phyloP scores from a whole-genome alignment of 2,797 vertebrate species.

The Anniella stebbinsi region DNA sequence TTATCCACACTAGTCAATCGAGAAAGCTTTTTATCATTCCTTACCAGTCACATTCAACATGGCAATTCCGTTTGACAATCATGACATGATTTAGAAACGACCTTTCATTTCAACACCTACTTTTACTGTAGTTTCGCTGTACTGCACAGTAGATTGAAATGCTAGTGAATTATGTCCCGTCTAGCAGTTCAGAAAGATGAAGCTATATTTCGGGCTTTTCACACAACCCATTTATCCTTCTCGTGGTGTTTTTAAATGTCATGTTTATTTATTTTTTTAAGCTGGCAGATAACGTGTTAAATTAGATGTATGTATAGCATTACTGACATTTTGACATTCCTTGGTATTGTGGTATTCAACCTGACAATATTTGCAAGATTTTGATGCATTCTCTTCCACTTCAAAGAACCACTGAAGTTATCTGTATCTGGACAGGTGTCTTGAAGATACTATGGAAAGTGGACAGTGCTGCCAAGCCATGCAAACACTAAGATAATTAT shows the following conservation, averaged over 20 bases:
- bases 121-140: conserved; percentile 20
- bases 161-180: conserved; percentile 25
- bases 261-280: not conserved
- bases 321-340: conserved; percentile 1
- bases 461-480: not conserved
- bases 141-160: conserved; percentile 33
- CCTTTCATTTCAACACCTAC: conserved; percentile 25
- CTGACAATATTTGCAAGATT: not conserved
- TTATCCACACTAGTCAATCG: not conserved
- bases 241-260: conserved; percentile 1
- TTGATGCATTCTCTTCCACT: not conserved
- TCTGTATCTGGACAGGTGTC: not conserved
- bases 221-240: not conserved
- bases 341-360: not conserved
- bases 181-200: conserved; percentile 24
- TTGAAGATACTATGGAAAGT: not conserved
- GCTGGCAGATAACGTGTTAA: conserved; percentile 5
- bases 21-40: conserved; percentile 37
- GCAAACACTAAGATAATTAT: not conserved
- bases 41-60: conserved; percentile 40
- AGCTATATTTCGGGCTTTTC: conserved; percentile 18
- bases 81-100: conserved; percentile 43
- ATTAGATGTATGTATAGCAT: conserved; percentile 18
- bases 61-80: conserved; percentile 53
- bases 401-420: not conserved